Conservation (phyloP, 2,888 invertebrate species). For the Icerya purchasi region DNA sequence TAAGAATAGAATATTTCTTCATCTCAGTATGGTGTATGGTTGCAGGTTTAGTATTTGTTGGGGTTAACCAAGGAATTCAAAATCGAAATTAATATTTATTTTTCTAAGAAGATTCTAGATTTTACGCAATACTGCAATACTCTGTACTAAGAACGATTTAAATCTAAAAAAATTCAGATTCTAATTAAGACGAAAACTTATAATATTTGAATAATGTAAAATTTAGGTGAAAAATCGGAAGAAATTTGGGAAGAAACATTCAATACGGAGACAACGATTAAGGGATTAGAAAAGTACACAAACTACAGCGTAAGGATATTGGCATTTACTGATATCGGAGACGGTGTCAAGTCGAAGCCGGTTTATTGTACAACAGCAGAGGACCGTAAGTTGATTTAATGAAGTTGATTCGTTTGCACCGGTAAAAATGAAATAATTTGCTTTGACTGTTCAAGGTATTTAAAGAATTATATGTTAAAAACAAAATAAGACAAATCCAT, state of each 20-base stretch:
- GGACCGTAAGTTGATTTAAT: conserved; percentile 42
- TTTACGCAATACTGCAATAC: no score
- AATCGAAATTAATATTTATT: no score
- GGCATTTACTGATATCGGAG: conserved; percentile 67
- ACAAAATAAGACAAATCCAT: conserved; percentile 54
- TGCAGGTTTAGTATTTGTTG: no score
- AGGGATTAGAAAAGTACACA: conserved; percentile 49
- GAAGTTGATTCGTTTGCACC: no score
- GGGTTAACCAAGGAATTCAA: no score
- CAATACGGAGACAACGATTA: background rate
- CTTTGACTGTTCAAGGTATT: background rate
- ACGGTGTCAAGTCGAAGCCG: conserved; percentile 54
- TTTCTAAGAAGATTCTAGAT: no score
- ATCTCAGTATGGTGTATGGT: no score
- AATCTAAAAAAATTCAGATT: no score
- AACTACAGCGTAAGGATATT: conserved; percentile 71
- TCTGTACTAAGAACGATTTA: no score
- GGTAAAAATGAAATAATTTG: background rate
- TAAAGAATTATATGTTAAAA: conserved; percentile 14
- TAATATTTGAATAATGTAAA: no score
- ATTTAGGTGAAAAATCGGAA: background rate
- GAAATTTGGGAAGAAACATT: conserved; percentile 23
- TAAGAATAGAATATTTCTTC: no score
- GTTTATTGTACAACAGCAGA: conserved; percentile 66
- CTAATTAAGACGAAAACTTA: no score